Evolutionary conservation across 1,140 invertebrate genomes (phyloP).

Genomic region (Drosophila insularis): DNA sequence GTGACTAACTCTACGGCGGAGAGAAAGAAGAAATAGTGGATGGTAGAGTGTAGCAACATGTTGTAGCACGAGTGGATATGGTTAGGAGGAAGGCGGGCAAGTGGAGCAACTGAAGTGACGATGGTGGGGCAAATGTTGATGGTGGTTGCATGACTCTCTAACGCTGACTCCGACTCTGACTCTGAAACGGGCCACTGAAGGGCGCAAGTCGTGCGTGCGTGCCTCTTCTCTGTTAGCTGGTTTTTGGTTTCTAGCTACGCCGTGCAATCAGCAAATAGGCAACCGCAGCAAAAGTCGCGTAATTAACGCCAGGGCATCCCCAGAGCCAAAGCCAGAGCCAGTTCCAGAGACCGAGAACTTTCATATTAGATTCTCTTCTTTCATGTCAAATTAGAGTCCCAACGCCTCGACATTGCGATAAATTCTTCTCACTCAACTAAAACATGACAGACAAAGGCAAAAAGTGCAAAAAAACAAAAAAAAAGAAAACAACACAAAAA

Average conservation of each 20-base stretch:
- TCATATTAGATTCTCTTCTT: constrained; percentile 26
- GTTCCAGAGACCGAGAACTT: not conserved
- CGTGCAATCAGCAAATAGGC: constrained; percentile 77
- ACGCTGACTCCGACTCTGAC: not conserved
- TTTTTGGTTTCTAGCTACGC: constrained; percentile 27
- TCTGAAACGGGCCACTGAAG: constrained; percentile 19
- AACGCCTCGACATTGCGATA: constrained; percentile 35
- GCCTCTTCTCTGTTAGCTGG: constrained; percentile 41
- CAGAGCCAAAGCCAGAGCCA: not conserved
- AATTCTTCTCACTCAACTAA: constrained; percentile 40
- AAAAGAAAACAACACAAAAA: constrained; percentile 37
- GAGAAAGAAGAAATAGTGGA: constrained; percentile 38
- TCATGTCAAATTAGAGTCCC: constrained; percentile 59
- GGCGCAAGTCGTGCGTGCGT: constrained; percentile 67
- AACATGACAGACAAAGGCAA: constrained; percentile 39
- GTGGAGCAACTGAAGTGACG: not conserved
- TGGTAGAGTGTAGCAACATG: constrained; percentile 16
- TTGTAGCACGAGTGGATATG: not conserved
- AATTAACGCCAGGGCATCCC: constrained; percentile 61
- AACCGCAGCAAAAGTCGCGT: constrained; percentile 77
- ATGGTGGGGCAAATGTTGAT: not conserved
- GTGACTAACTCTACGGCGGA: constrained; percentile 60
- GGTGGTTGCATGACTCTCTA: not conserved
- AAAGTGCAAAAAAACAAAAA: constrained; percentile 46
- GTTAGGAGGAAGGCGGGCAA: not conserved